Conservation (phyloP, 2,113 vertebrate genomes). For the Phrynosoma platyrhinos region DNA sequence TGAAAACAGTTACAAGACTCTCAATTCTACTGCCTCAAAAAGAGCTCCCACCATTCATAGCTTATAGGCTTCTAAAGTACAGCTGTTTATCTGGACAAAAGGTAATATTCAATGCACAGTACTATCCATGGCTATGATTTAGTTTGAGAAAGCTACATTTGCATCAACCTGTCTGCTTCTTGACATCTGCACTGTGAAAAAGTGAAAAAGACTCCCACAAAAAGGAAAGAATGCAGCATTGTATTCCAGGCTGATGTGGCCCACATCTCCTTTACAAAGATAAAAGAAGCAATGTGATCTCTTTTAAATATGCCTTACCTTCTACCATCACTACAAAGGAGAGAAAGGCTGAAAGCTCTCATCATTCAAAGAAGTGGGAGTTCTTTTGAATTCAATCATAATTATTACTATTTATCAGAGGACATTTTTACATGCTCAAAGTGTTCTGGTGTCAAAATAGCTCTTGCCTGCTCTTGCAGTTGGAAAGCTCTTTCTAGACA, state of each 20-base stretch:
- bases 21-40: neutral
- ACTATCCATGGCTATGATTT: neutral
- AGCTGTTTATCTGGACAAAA: slow-evolving; percentile 15
- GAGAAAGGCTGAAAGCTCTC: neutral
- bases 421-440: neutral
- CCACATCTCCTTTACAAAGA: neutral
- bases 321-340: neutral
- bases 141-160: neutral
- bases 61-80: neutral
- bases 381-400: neutral
- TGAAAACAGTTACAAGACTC: neutral
- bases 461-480: neutral
- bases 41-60: neutral
- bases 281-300: neutral
- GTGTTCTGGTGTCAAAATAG: neutral
- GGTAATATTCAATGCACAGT: neutral
- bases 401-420: neutral
- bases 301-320: neutral
- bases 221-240: neutral
- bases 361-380: neutral
- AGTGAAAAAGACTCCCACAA: neutral
- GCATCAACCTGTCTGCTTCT: neutral
- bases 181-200: neutral
- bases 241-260: neutral
- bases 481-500: neutral